These are phyloP conservation scores for Malurus cyaneus DNA, from an alignment of 2,113 vertebrate species.

Conservation along the genomic window DNA sequence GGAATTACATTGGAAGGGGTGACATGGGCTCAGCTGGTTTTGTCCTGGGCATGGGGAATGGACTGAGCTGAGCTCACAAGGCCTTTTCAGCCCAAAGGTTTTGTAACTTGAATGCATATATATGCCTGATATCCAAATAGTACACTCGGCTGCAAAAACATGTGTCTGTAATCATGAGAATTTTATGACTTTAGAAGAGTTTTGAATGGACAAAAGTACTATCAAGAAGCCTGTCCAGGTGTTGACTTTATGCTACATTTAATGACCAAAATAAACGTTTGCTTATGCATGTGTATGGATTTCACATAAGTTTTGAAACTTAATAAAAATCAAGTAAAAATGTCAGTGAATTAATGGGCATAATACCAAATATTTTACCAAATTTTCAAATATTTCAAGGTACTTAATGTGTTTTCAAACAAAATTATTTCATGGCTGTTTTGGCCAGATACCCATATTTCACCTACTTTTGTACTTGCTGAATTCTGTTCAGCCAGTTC, in stretches of 20 bases:
- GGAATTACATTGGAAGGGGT: background rate
- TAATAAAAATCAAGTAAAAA: background rate
- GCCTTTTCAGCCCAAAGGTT: background rate
- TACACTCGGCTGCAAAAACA: background rate
- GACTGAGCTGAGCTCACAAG: background rate
- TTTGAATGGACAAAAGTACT: background rate
- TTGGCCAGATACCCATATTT: background rate
- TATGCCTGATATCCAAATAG: background rate
- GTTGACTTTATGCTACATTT: background rate
- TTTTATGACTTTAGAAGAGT: background rate
- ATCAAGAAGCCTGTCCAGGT: background rate
- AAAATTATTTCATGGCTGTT: background rate
- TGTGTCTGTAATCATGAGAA: background rate
- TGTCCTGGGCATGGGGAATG: background rate
- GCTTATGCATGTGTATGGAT: background rate
- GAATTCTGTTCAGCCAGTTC: background rate
- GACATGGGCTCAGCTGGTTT: background rate
- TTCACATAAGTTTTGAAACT: background rate
- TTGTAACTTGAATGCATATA: background rate
- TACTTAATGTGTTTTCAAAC: background rate
- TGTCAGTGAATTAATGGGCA: background rate
- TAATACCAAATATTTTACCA: background rate
- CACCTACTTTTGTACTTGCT: background rate
- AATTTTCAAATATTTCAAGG: background rate
- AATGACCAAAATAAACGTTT: background rate